Conservation (phyloP, 2,888 invertebrate species). For the Osedax frankpressi region DNA sequence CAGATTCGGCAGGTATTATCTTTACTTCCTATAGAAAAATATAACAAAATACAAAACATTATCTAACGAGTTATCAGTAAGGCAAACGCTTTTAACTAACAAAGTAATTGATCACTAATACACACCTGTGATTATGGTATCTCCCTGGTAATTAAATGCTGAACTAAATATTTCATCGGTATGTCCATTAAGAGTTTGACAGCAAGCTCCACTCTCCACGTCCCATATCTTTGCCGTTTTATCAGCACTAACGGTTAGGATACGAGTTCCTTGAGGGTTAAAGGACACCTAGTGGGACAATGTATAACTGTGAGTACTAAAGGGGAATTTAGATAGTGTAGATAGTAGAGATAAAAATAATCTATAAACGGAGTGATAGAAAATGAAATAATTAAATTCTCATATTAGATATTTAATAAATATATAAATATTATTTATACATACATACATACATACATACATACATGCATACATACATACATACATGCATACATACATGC, state of each 20-base stretch:
- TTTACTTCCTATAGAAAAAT: slow-evolving; percentile 54
- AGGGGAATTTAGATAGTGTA: not conserved
- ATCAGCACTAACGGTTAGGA: slow-evolving; percentile 66
- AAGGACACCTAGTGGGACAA: slow-evolving; percentile 59
- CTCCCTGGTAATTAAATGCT: slow-evolving; percentile 65
- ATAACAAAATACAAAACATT: not conserved
- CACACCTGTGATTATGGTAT: slow-evolving; percentile 58
- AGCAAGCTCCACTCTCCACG: slow-evolving; percentile 57
- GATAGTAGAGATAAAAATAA: not conserved
- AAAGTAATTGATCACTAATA: not conserved
- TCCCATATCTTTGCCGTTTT: slow-evolving; percentile 64
- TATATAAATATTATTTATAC: too few species aligned
- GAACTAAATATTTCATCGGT: slow-evolving; percentile 70
- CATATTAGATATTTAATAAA: too few species aligned
- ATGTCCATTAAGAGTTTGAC: slow-evolving; percentile 63
- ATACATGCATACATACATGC: too few species aligned
- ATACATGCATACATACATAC: too few species aligned
- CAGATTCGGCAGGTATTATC: slow-evolving; percentile 69
- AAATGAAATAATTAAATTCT: too few species aligned
- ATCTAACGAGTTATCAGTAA: not conserved
- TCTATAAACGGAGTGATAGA: too few species aligned
- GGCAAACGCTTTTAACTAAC: not conserved
- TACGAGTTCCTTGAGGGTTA: slow-evolving; percentile 62
- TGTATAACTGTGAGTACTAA: not conserved
- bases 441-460: too few species aligned